These are phyloP conservation scores for Ciconia boyciana DNA, from an alignment of 2,113 vertebrate species.

Conservation along the genomic window DNA sequence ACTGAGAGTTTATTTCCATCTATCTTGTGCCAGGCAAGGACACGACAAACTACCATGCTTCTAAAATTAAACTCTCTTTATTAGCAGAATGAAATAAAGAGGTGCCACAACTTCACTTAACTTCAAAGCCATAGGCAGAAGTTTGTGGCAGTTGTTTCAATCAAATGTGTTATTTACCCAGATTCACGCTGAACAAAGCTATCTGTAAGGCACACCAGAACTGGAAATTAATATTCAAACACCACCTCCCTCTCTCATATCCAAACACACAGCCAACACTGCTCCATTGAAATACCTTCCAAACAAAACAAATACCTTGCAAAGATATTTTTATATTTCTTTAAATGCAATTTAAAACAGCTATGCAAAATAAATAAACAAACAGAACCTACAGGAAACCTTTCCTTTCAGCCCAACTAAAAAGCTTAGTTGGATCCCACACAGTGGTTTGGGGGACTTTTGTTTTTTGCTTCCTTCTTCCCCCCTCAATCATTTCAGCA, in stretches of 20 bases:
- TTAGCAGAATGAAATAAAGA: not conserved
- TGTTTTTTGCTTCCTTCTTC: not conserved
- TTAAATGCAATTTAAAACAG: slow-evolving; percentile 4
- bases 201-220: not conserved
- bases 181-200: not conserved
- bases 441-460: not conserved
- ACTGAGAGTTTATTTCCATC: not conserved
- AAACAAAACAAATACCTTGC: slow-evolving; percentile 1
- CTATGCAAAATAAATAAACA: not conserved
- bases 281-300: not conserved
- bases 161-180: not conserved
- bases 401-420: not conserved
- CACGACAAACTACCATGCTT: not conserved
- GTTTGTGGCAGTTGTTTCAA: not conserved
- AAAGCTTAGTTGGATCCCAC: not conserved
- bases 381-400: not conserved
- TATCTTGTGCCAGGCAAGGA: not conserved
- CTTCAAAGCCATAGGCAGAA: not conserved
- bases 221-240: not conserved
- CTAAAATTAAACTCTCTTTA: not conserved
- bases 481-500: not conserved
- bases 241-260: not conserved
- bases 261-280: not conserved
- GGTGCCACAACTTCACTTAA: not conserved
- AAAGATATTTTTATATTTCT: not conserved